Percentiles rank a stretch among this genome's conserved stretches.
Conservation (phyloP, 2,888 invertebrate genomes). For the Drosophila setosimentum region DNA sequence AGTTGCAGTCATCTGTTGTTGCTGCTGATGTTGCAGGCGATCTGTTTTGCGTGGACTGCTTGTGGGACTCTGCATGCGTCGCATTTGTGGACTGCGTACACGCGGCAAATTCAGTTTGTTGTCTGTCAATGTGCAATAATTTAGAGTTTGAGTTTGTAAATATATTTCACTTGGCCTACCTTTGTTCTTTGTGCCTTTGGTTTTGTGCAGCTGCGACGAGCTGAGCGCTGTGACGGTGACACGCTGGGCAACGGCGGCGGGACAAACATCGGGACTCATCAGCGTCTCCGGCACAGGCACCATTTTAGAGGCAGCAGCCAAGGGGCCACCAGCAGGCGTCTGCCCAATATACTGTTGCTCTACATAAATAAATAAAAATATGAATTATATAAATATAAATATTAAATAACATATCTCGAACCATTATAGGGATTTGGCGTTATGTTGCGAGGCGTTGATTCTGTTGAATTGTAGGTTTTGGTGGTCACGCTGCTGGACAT, state of each 20-base stretch:
- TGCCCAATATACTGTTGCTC: conserved; percentile 77
- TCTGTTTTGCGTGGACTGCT: conserved; percentile 83
- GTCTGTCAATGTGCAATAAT: conserved; percentile 57
- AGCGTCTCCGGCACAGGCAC: conserved; percentile 95
- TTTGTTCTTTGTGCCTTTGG: conserved; percentile 84
- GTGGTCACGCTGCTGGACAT: conserved; percentile 77
- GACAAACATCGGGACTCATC: conserved; percentile 91
- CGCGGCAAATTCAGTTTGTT: conserved; percentile 84
- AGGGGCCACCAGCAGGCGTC: conserved; percentile 85
- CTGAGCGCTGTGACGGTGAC: conserved; percentile 80
- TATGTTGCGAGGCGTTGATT: conserved; percentile 84
- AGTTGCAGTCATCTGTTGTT: conserved; percentile 14
- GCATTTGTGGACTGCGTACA: conserved; percentile 82
- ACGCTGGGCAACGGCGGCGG: conserved; percentile 82
- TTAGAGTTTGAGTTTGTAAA: not conserved
- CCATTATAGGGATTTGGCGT: conserved; percentile 84
- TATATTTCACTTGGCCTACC: conserved; percentile 60
- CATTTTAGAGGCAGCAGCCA: conserved; percentile 94
- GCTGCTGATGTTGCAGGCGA: conserved; percentile 17
- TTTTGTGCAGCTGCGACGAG: conserved; percentile 81
- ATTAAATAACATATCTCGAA: conserved; percentile 37
- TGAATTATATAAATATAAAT: not conserved
- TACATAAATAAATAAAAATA: conserved; percentile 18
- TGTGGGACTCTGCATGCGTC: conserved; percentile 81
- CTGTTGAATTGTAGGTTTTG: conserved; percentile 82